Conservation (phyloP, 2,797 vertebrate genomes). For the Geotria australis region DNA sequence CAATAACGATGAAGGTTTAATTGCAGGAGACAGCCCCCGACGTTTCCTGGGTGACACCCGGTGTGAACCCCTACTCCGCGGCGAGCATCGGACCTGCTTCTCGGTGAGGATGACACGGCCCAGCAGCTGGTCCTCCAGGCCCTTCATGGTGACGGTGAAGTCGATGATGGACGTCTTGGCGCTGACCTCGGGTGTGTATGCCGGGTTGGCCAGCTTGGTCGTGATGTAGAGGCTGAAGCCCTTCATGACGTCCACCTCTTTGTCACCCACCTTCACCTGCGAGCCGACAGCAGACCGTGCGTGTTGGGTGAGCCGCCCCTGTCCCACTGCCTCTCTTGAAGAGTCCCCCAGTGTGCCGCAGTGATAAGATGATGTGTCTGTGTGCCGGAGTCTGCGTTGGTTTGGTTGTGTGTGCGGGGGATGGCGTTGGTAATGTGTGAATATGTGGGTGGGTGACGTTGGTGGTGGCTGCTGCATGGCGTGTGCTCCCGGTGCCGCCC, state of each 20-base stretch:
- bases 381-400: background rate
- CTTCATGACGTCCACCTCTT: constrained; percentile 30
- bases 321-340: too few relatives aligned
- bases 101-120: constrained; percentile 37
- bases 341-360: too few relatives aligned
- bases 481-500: background rate
- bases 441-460: too few relatives aligned
- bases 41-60: too few relatives aligned
- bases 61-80: too few relatives aligned
- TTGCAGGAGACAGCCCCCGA: too few relatives aligned
- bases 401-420: too few relatives aligned
- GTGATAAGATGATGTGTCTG: background rate
- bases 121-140: constrained; percentile 41
- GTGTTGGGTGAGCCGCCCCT: too few relatives aligned
- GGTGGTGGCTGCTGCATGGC: too few relatives aligned
- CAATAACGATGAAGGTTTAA: too few relatives aligned
- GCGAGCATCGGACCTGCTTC: constrained; percentile 16
- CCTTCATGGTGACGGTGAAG: constrained; percentile 36
- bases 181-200: constrained; percentile 38
- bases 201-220: constrained; percentile 38
- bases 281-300: constrained; percentile 1
- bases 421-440: too few relatives aligned
- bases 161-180: constrained; percentile 35
- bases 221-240: constrained; percentile 38
- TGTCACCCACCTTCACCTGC: constrained; percentile 43